A percentile compares a stretch with the other conserved stretches of the same genome.
Evolutionary conservation across 2,888 invertebrate species (phyloP).

Genomic region (Lepidocyrtoides sp.): DNA sequence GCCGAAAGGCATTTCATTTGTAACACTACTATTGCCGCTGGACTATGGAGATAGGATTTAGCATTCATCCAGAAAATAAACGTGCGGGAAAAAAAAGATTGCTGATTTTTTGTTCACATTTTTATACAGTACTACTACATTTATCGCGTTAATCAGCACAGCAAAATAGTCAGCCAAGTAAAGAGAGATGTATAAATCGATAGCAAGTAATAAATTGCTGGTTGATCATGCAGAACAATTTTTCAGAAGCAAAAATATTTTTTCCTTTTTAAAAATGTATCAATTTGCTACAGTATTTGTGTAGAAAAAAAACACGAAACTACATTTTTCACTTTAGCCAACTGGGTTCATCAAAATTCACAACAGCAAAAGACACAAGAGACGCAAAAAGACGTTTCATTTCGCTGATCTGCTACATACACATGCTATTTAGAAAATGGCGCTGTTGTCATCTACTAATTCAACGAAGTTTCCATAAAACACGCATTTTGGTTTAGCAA

Average conservation of each 20-base stretch:
- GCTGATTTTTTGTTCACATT: background rate
- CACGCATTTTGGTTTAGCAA: slow-evolving; percentile 17
- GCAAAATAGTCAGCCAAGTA: background rate
- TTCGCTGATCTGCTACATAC: background rate
- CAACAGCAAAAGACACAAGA: background rate
- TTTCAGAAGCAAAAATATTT: background rate
- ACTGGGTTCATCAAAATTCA: slow-evolving; percentile 6
- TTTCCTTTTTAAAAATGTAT: background rate
- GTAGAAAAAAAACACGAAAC: too few species aligned
- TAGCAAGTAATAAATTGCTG: background rate
- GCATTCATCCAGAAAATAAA: background rate
- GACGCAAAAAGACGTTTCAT: background rate
- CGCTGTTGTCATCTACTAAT: slow-evolving; percentile 31
- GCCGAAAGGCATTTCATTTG: slow-evolving; percentile 34
- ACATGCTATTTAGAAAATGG: slow-evolving; percentile 14
- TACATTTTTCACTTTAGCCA: background rate
- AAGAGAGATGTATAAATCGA: background rate
- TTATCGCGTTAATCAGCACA: background rate
- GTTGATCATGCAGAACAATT: background rate
- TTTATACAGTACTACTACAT: background rate
- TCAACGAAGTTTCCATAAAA: slow-evolving; percentile 37
- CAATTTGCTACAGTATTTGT: too few species aligned
- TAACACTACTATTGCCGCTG: background rate
- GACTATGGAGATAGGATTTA: background rate
- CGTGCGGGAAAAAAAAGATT: background rate